Evolutionary conservation across 2,888 invertebrate genomes (phyloP).

Genomic region (Ectemnius cavifrons): DNA sequence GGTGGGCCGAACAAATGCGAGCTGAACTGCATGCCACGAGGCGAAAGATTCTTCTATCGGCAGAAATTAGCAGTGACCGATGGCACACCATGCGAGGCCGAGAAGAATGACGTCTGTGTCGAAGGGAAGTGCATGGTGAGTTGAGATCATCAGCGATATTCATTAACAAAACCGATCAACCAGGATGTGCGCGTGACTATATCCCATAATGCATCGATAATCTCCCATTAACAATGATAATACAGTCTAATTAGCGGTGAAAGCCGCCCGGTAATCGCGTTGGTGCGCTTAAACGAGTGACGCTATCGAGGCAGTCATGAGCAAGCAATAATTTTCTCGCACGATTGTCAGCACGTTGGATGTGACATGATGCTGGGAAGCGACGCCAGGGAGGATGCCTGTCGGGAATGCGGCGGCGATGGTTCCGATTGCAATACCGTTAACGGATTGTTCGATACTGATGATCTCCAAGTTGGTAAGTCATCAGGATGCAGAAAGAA

Average conservation of each 20-base stretch:
- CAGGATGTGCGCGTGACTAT: background rate
- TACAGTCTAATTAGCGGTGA: slow-evolving; percentile 1
- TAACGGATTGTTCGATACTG: slow-evolving; percentile 84
- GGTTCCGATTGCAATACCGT: slow-evolving; percentile 92
- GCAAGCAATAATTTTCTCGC: slow-evolving; percentile 30
- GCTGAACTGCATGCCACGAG: slow-evolving; percentile 95
- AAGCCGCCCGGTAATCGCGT: background rate
- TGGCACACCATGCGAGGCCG: slow-evolving; percentile 90
- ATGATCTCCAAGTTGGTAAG: slow-evolving; percentile 86
- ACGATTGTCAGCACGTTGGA: slow-evolving; percentile 86
- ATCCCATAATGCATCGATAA: background rate
- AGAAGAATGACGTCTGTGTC: slow-evolving; percentile 94
- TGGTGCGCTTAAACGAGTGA: too few species aligned
- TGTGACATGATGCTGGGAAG: slow-evolving; percentile 98
- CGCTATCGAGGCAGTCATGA: background rate
- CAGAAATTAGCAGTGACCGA: slow-evolving; percentile 90
- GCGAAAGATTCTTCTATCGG: slow-evolving; percentile 94
- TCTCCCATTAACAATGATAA: slow-evolving; percentile 4
- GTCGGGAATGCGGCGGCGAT: slow-evolving; percentile 95
- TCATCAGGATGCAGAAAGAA: background rate
- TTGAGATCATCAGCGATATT: slow-evolving; percentile 29
- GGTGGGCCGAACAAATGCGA: slow-evolving; percentile 95
- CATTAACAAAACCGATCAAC: slow-evolving; percentile 2
- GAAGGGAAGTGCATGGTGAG: slow-evolving; percentile 94
- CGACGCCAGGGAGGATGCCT: slow-evolving; percentile 90